Conservation (phyloP, 1,140 invertebrate genomes). For the Bemisia tabaci region DNA sequence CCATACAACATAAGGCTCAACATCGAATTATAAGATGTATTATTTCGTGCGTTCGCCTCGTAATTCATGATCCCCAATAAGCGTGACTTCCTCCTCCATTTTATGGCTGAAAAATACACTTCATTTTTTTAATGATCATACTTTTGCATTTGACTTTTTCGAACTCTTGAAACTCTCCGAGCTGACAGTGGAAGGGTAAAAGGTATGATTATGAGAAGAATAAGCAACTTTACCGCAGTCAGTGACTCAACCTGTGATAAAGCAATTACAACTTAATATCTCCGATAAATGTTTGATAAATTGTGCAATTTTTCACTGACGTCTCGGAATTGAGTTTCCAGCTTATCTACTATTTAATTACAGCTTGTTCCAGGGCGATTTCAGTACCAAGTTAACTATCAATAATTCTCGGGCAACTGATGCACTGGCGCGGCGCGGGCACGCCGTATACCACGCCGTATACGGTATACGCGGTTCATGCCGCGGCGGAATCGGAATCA, state of each 20-base stretch:
- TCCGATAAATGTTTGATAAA: neutral
- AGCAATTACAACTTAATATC: neutral
- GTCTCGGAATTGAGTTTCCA: neutral
- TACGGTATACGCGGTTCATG: too few species aligned
- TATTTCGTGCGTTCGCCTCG: too few species aligned
- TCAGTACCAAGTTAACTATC: neutral
- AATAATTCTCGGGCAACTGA: neutral
- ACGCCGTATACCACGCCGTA: too few species aligned
- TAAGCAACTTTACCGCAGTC: neutral
- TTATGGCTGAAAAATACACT: too few species aligned
- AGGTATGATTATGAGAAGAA: neutral
- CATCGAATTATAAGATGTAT: too few species aligned
- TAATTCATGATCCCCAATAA: too few species aligned
- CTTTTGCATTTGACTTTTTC: too few species aligned
- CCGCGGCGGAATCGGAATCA: too few species aligned
- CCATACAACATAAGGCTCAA: too few species aligned
- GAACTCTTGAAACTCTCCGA: neutral
- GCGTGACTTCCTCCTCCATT: too few species aligned
- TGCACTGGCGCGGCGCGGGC: too few species aligned
- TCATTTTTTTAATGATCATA: too few species aligned
- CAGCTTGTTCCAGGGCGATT: neutral
- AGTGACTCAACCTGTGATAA: neutral
- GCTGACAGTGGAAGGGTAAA: neutral
- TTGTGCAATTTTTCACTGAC: neutral
- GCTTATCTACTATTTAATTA: neutral